Evolutionary conservation across 2,888 invertebrate genomes (phyloP), one percentile per base, ranked within the genome.

Genomic region (Steinernema carpocapsae): DNA sequence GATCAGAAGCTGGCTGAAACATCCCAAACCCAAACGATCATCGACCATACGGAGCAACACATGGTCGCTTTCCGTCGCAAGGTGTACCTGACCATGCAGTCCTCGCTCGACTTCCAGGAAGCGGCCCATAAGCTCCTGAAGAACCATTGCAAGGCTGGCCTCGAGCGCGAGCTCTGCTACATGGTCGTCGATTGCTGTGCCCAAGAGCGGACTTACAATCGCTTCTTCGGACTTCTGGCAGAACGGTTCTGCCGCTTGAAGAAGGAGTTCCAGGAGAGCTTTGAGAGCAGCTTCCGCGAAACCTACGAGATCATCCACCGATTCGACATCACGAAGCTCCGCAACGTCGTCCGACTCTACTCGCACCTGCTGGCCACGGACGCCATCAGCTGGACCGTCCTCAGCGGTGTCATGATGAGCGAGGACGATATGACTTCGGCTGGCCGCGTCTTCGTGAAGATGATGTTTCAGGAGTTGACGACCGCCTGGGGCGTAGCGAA

Each of bases 131-230:
- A 99, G 88, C 90, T 99, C 0, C 92, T 99, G 91, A 97, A 95
- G 89, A 94, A 99, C 93, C 93, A 97, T 80, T 88, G 97, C 74
- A 83, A 81, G 71, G 81, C 83, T 10, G 79, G 82, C 59, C 43
- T 83, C 22, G 86, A 85, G 89, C 82, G 85, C 37, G 99, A 99
- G 88, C 90, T 99, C 10, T 97, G 97, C 85, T 94, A 97, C 89
- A 99, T 99, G 99, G 95, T 99, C 81, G 90, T 94, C 73, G 99
- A 99, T 89, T 99, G 99, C 88, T 99, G 99, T 89, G 97, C 97
- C 3, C 97, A 99, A 88, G 95, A 96, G 89, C 91, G 99, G 77
- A 99, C 97, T 0, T 99, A 97, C 87, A 97, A 97, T 88, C 96
- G 97, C 88, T 99, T 99, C 88, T 99, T 93, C 86, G 99, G 97